Base-by-base conservation (phyloP, 2,113 vertebrate genomes). In the Dunckerocampus dactyliophorus region DNA sequence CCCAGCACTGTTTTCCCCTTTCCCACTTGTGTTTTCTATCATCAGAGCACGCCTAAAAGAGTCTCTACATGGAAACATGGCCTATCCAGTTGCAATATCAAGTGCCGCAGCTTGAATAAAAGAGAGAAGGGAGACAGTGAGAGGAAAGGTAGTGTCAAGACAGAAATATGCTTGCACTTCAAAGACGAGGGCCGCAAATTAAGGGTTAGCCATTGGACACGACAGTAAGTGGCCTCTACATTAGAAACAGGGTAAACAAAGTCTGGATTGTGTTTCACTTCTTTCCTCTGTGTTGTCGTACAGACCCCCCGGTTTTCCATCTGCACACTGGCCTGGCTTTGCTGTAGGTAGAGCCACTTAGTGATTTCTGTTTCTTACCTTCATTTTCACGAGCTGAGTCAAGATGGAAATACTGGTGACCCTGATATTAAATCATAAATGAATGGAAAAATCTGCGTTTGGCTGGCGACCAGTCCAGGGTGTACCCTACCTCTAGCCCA, bases 1-100 rank as follows among this genome's bases (percentile, higher is more conserved):
- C 75, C 82, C 74, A 75, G 77, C 76, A 52, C 85, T 83, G 75
- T 69, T 82, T 77, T 65, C 84, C 75, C 76, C 71, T 80, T 75
- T 71, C 77, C 83, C 78, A 84, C 88, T 91, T 89, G 88, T 90
- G 90, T 89, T 89, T 91, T 89, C 87, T 87, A 89, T 92, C 88
- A 90, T 82, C 71, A 72, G 82, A 84, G 80, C 79, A 83, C 76
- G 74, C 76, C 84, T 69, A 58, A 74, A 80, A 86, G 85, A 89
- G 76, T 79, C 84, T 80, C 82, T 81, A 82, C 85, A 86, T 89
- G 87, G 89, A 90, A 89, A 87, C 87, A 89, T 84, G 79, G 77
- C 82, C 87, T 89, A 90, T 91, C 88, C 85, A 80, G 84, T 91
- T 90, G 90, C 90, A 89, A 81, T 85, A 77, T 87, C 82, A 71